Base-by-base conservation (phyloP, 2,888 invertebrate species). In the Drosophila setosimentum region DNA sequence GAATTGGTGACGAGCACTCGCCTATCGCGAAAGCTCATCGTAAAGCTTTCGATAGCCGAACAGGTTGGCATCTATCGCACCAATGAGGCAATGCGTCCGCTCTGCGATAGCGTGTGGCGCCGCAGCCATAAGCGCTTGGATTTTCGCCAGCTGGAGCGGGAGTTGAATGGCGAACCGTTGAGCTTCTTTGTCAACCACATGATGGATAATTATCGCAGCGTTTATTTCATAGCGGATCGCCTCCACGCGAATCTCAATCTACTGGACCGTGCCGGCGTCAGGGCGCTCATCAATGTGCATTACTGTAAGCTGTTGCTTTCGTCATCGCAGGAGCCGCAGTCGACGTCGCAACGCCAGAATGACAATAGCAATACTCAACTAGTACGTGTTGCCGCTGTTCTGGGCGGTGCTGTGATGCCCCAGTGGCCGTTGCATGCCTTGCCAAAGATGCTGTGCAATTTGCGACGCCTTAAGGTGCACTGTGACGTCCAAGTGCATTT, bases 401-500 rank as follows among this genome's bases (percentile, higher is more conserved):
- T 73, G 0, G 61, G 55, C 3, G 48, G 54, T 6, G 11, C 40
- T 1, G 27, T 54, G 21, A 72, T 70, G 65, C 67, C 69, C 0
- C 81, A 81, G 6, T 82, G 81, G 82, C 80, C 82, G 2, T 16
- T 82, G 45, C 81, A 82, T 33, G 68, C 75, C 0, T 35, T 82
- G 57, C 82, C 82, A n/a, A 78, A 70, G 21, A 40, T 82, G 42
- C 16, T 82, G 62, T 59, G 57, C 37, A 82, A 82, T 32, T 29
- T 82, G 58, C 65, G 68, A 0, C 80, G 78, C 0, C 54, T 82
- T 0, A 72, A 67, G 35, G 53, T 75, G 8, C 21, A 70, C 32
- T 82, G 82, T 33, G 80, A 82, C 8, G 72, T 82, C 1, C 75
- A 78, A 55, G 82, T 82, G 21, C 82, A 82, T n/a, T 80, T 82